phyloP scores from a whole-genome alignment of 2,797 vertebrate genomes.

The Antennarius maculatus region DNA sequence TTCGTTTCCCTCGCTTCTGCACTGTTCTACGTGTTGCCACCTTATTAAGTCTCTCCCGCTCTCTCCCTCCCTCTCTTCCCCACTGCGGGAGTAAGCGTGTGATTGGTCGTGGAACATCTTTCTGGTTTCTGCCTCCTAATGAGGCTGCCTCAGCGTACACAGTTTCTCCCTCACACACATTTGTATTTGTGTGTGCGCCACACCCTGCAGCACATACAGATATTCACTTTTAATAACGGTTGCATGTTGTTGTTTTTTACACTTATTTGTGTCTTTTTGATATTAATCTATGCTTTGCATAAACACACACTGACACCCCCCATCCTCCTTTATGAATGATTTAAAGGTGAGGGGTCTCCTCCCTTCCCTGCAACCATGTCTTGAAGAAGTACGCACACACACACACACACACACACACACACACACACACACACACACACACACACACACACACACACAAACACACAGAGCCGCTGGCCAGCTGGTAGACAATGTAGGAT shows the following conservation, averaged over 20 bases:
- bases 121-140: conserved; percentile 69
- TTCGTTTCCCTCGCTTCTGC: conserved; percentile 53
- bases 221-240: conserved; percentile 11
- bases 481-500: conserved; percentile 28
- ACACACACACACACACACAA: neutral
- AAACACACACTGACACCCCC: neutral
- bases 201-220: conserved; percentile 17
- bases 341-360: conserved; percentile 5
- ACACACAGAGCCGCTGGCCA: conserved; percentile 30
- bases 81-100: conserved; percentile 35
- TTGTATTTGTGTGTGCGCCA: neutral
- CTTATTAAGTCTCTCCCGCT: conserved; percentile 70
- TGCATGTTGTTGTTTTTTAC: neutral
- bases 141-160: conserved; percentile 56
- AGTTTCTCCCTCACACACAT: conserved; percentile 1
- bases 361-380: conserved; percentile 2
- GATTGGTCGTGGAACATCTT: conserved; percentile 65
- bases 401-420: too few species aligned
- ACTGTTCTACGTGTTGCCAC: conserved; percentile 67
- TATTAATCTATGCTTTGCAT: conserved; percentile 6
- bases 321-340: conserved; percentile 21
- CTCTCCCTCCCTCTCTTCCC: conserved; percentile 14
- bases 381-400: too few species aligned
- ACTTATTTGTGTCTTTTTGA: neutral
- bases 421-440: too few species aligned